phyloP scores from a whole-genome alignment of 2,113 vertebrate species.

The Copsychus sechellarum region DNA sequence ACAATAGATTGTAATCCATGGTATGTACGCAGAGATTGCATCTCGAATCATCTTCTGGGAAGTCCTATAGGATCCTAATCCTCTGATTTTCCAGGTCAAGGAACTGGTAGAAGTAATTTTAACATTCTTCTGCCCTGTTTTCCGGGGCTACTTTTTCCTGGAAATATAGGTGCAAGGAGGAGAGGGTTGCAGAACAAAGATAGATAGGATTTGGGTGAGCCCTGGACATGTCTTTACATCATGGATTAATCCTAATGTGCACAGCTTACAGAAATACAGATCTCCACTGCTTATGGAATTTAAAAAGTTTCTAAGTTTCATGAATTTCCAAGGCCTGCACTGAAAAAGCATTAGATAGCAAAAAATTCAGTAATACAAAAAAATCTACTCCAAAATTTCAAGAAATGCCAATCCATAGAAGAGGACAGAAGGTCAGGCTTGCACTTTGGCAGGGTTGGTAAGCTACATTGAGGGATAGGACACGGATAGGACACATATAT shows the following conservation, averaged over 20 bases:
- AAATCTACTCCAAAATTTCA: background rate
- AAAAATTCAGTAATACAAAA: background rate
- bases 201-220: background rate
- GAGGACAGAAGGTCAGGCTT: background rate
- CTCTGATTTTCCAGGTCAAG: background rate
- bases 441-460: background rate
- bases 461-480: background rate
- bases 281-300: background rate
- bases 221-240: background rate
- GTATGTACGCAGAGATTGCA: background rate
- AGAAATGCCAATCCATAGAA: background rate
- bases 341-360: background rate
- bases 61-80: background rate
- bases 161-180: background rate
- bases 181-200: background rate
- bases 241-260: background rate
- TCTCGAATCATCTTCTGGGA: background rate
- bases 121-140: background rate
- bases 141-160: background rate
- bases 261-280: background rate
- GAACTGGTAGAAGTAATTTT: background rate
- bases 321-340: background rate
- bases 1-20: background rate
- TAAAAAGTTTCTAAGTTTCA: background rate
- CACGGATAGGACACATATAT: rapidly evolving